Conservation (phyloP, 2,797 vertebrate genomes). For the Poecilia velifera region DNA sequence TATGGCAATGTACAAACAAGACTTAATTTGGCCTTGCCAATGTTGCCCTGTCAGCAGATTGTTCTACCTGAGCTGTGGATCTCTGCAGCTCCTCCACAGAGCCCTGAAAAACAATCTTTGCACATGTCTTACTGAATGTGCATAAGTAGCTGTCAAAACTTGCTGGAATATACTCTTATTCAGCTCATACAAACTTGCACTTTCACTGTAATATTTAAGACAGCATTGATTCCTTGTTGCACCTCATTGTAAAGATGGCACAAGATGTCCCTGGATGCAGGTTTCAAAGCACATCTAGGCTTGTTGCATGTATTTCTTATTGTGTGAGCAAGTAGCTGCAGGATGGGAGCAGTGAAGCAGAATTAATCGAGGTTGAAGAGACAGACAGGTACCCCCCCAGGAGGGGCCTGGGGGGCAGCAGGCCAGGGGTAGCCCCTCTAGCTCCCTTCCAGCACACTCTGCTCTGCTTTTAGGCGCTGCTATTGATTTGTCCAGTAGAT, state of each 20-base stretch:
- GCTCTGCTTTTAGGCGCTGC: constrained; percentile 87
- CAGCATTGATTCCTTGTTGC: constrained; percentile 27
- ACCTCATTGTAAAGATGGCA: constrained; percentile 42
- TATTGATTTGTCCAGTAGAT: constrained; percentile 93
- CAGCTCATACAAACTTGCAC: constrained; percentile 30
- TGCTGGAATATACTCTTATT: constrained; percentile 27
- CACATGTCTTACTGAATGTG: constrained; percentile 4
- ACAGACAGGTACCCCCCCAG: constrained; percentile 76
- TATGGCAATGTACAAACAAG: background rate
- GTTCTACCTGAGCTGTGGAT: background rate
- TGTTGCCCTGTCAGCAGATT: background rate
- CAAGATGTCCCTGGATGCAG: constrained; percentile 52
- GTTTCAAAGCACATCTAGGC: constrained; percentile 34
- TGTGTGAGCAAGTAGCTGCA: constrained; percentile 38
- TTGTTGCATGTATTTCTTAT: constrained; percentile 55
- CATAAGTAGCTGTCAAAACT: constrained; percentile 3
- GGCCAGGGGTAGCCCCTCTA: constrained; percentile 83
- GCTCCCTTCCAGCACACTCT: constrained; percentile 75
- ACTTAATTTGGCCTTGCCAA: background rate
- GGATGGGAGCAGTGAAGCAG: constrained; percentile 78
- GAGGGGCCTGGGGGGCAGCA: constrained; percentile 77
- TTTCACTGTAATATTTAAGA: constrained; percentile 27
- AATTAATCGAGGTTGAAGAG: constrained; percentile 80
- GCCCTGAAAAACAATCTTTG: background rate
- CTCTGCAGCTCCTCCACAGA: background rate